These are phyloP conservation scores for Pimpla rufipes DNA, from an alignment of 2,888 invertebrate genomes.

Conservation along the genomic window DNA sequence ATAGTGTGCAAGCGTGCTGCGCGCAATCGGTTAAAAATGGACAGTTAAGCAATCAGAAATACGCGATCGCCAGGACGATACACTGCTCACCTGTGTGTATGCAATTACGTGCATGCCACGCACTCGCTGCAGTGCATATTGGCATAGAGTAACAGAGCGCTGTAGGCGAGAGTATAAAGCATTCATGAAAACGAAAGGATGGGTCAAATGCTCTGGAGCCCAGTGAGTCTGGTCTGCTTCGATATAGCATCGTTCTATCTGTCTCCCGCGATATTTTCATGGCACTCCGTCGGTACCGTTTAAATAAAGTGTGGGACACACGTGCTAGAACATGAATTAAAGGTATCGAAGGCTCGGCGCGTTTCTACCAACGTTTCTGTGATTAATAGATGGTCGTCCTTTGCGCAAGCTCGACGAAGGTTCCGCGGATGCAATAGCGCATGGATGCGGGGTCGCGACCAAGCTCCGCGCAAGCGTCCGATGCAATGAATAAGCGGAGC, in stretches of 20 bases:
- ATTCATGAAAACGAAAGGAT: slow-evolving; percentile 35
- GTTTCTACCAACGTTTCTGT: slow-evolving; percentile 24
- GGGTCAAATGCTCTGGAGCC: slow-evolving; percentile 3
- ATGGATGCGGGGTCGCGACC: slow-evolving; percentile 15
- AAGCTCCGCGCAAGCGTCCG: slow-evolving; percentile 23
- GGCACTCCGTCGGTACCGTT: slow-evolving; percentile 7
- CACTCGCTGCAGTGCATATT: neutral
- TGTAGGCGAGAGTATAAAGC: slow-evolving; percentile 4
- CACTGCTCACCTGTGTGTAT: slow-evolving; percentile 19
- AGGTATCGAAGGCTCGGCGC: slow-evolving; percentile 23
- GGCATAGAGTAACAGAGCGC: neutral
- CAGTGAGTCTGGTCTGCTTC: slow-evolving; percentile 18
- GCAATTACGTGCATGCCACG: slow-evolving; percentile 12
- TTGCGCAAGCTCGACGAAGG: slow-evolving; percentile 44
- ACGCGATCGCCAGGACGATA: slow-evolving; percentile 16
- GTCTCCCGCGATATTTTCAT: slow-evolving; percentile 12
- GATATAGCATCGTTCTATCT: slow-evolving; percentile 16
- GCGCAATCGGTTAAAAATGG: slow-evolving; percentile 18
- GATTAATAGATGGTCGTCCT: slow-evolving; percentile 51
- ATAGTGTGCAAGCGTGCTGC: neutral
- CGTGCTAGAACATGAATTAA: slow-evolving; percentile 40
- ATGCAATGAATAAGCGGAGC: slow-evolving; percentile 30
- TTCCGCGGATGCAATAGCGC: slow-evolving; percentile 23
- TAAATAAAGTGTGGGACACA: slow-evolving; percentile 28
- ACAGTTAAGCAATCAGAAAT: slow-evolving; percentile 15